Evolutionary conservation across 1,140 invertebrate species (phyloP).

Genomic region (Cepaea nemoralis): DNA sequence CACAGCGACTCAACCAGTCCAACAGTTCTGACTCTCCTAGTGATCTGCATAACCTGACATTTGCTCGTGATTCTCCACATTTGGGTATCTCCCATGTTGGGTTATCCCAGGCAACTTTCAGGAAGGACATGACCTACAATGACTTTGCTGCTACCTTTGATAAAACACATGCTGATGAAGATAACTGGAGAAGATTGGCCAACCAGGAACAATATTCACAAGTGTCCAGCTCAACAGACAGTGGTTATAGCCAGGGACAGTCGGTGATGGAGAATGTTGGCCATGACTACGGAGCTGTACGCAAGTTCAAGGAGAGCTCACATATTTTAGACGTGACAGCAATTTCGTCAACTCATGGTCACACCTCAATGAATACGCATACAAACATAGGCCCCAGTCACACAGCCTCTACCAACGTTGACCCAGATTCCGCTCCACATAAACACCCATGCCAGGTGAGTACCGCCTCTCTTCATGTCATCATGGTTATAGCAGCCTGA

Average conservation of each 20-base stretch:
- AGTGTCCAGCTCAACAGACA: constrained; percentile 69
- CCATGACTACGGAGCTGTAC: constrained; percentile 34
- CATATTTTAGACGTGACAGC: constrained; percentile 19
- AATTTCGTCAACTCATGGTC: constrained; percentile 46
- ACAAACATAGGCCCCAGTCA: constrained; percentile 47
- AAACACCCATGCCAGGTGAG: constrained; percentile 27
- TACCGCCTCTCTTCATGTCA: too few species aligned
- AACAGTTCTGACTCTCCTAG: constrained; percentile 31
- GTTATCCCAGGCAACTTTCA: not conserved
- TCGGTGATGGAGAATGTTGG: constrained; percentile 59
- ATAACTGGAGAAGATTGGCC: constrained; percentile 58
- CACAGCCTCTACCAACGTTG: constrained; percentile 51
- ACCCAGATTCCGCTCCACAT: not conserved
- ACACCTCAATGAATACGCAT: constrained; percentile 37
- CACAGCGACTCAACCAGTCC: constrained; percentile 6
- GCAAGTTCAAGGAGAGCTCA: not conserved
- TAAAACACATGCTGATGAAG: constrained; percentile 52
- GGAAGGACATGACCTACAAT: constrained; percentile 2
- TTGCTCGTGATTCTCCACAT: constrained; percentile 6
- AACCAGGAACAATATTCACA: constrained; percentile 64
- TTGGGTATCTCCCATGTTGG: not conserved
- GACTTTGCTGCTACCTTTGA: constrained; percentile 9
- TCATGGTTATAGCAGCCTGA: too few species aligned
- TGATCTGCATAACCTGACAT: constrained; percentile 22
- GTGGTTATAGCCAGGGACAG: constrained; percentile 65